phyloP scores from a whole-genome alignment of 2,113 vertebrate genomes.

The Thalassoma bifasciatum region DNA sequence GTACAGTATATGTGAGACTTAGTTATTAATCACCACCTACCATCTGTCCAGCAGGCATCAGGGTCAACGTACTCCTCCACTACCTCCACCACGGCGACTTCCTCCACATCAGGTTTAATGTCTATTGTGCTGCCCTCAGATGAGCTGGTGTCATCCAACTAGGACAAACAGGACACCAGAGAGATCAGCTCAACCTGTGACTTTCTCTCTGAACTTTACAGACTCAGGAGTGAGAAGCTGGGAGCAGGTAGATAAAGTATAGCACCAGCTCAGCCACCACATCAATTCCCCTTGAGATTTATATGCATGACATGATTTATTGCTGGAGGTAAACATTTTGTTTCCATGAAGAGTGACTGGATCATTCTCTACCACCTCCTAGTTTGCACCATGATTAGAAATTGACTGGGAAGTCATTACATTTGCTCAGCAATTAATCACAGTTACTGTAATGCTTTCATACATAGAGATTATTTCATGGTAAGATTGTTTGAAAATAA shows the following conservation, averaged over 20 bases:
- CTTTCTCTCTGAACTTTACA: slow-evolving; percentile 25
- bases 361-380: background rate
- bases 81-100: slow-evolving; percentile 93
- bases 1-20: slow-evolving; percentile 2
- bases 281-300: slow-evolving; percentile 38
- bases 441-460: slow-evolving; percentile 19
- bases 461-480: slow-evolving; percentile 30
- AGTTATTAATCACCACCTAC: slow-evolving; percentile 69
- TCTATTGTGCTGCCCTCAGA: slow-evolving; percentile 98
- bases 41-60: slow-evolving; percentile 95
- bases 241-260: background rate
- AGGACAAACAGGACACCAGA: slow-evolving; percentile 38
- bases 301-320: slow-evolving; percentile 51
- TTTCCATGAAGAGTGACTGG: slow-evolving; percentile 24
- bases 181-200: slow-evolving; percentile 20
- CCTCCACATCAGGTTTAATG: slow-evolving; percentile 94
- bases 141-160: slow-evolving; percentile 94
- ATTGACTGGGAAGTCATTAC: slow-evolving; percentile 44
- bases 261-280: slow-evolving; percentile 33
- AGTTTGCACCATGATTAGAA: slow-evolving; percentile 36
- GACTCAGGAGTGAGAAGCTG: slow-evolving; percentile 28
- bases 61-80: slow-evolving; percentile 97
- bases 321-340: slow-evolving; percentile 30
- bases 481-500: slow-evolving; percentile 4
- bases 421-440: slow-evolving; percentile 45